Conservation (phyloP, 2,113 vertebrate genomes). For the Gallinago jamesoni region DNA sequence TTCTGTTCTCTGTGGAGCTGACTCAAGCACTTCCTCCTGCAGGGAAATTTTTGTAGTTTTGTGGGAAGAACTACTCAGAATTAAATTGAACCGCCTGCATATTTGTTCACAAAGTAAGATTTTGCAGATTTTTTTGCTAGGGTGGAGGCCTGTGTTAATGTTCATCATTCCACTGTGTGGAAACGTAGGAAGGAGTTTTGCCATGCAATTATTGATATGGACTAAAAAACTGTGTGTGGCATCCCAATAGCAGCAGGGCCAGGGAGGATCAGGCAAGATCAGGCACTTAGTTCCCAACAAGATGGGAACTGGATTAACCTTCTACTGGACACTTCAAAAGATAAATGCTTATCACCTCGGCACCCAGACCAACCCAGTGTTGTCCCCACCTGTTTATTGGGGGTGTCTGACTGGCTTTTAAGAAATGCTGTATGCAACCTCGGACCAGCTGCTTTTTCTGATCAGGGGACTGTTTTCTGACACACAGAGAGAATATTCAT, state of each 20-base stretch:
- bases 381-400: neutral
- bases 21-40: conserved; percentile 50
- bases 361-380: neutral
- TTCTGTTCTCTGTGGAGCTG: conserved; percentile 43
- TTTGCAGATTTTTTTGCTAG: neutral
- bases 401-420: neutral
- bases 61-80: conserved; percentile 4
- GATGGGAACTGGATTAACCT: neutral
- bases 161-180: neutral
- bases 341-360: neutral
- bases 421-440: neutral
- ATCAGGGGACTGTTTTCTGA: neutral
- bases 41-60: neutral
- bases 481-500: accelerated
- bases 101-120: neutral
- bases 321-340: neutral
- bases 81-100: neutral
- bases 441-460: neutral
- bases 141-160: neutral
- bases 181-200: neutral
- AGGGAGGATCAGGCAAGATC: neutral
- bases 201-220: neutral
- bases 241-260: neutral
- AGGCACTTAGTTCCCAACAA: too few relatives aligned
- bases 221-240: neutral